Conservation (phyloP, 2,888 invertebrate genomes). For the Cephonodes hylas region DNA sequence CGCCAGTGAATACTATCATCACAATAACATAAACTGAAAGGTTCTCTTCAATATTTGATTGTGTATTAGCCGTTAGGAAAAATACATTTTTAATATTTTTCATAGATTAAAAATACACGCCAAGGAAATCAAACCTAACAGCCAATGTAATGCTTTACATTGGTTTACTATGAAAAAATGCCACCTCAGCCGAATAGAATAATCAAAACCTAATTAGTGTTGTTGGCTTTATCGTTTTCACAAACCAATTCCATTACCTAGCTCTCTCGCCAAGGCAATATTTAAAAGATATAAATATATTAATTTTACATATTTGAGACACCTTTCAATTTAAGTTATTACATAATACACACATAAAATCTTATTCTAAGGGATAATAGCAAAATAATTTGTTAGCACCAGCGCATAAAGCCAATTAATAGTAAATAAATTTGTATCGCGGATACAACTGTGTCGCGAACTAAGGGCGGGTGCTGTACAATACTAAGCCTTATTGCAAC, state of each 20-base stretch:
- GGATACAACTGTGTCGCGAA: neutral
- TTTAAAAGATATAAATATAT: no score
- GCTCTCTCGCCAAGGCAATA: no score
- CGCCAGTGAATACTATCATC: neutral
- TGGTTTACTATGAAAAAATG: no score
- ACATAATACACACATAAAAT: constrained; percentile 17
- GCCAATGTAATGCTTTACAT: no score
- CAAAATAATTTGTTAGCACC: constrained; percentile 45
- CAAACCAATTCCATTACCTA: no score
- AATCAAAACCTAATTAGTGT: no score
- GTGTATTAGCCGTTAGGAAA: neutral
- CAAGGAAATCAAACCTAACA: no score
- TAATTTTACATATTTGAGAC: no score
- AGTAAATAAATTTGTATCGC: constrained; percentile 8
- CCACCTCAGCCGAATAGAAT: no score
- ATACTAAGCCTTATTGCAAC: neutral
- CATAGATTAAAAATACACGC: no score
- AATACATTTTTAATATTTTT: no score
- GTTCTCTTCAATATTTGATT: neutral
- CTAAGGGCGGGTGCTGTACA: neutral
- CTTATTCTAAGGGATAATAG: constrained; percentile 20
- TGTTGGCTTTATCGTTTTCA: no score
- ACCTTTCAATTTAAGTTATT: neutral
- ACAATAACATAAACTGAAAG: neutral
- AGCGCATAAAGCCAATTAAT: constrained; percentile 30